A percentile compares a stretch with the other conserved stretches of the same genome.
phyloP scores from a whole-genome alignment of 2,888 invertebrate species.

The Ptychoptera albimana region DNA sequence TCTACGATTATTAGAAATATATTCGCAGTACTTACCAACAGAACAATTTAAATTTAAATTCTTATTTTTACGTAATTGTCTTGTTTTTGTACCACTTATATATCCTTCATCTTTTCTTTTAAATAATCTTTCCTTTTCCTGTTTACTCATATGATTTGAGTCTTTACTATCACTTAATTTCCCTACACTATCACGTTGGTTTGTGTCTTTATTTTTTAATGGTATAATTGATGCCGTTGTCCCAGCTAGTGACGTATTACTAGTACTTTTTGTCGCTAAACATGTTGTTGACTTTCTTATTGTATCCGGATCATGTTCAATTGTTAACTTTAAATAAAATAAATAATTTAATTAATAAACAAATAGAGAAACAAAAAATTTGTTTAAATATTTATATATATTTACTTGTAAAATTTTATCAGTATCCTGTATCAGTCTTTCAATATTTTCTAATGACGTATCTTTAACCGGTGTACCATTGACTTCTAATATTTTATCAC shows the following conservation, averaged over 20 bases:
- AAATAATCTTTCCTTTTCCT: constrained; percentile 28
- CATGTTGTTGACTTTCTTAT: constrained; percentile 33
- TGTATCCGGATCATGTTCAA: constrained; percentile 77
- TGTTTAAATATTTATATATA: neutral
- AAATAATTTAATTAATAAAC: neutral
- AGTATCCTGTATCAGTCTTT: constrained; percentile 53
- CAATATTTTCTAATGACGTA: constrained; percentile 61
- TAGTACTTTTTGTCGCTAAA: neutral
- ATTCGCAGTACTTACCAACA: neutral
- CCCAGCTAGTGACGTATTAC: neutral
- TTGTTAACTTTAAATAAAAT: constrained; percentile 38
- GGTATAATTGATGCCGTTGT: constrained; percentile 10
- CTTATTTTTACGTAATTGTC: constrained; percentile 40
- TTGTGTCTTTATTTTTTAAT: constrained; percentile 8
- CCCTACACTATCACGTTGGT: constrained; percentile 24
- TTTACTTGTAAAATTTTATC: constrained; percentile 50
- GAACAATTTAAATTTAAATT: constrained; percentile 25
- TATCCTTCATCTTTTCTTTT: constrained; percentile 33
- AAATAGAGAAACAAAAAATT: neutral
- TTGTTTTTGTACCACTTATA: constrained; percentile 41
- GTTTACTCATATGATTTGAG: constrained; percentile 19
- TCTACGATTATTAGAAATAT: neutral
- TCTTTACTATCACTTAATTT: constrained; percentile 34
- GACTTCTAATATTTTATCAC: constrained; percentile 85
- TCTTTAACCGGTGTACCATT: constrained; percentile 78